Evolutionary conservation across 2,113 vertebrate species (phyloP).

Genomic region (Actenoides lindsayi): DNA sequence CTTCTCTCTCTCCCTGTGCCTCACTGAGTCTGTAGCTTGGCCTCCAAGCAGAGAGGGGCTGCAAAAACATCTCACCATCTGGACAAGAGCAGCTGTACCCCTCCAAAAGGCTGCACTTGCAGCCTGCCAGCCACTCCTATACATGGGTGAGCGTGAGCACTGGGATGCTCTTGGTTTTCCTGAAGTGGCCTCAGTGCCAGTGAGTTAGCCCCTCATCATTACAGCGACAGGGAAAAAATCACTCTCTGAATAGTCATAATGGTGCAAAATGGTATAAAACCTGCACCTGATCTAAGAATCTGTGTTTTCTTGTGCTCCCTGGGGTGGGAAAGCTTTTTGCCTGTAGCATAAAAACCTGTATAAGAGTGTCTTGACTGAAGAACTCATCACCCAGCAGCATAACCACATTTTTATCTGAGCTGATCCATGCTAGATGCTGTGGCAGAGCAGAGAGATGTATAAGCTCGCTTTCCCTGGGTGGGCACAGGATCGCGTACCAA

Average conservation of each 20-base stretch:
- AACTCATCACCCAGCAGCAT: background rate
- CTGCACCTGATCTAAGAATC: background rate
- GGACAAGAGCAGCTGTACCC: background rate
- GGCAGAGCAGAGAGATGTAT: background rate
- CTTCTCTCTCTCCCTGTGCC: background rate
- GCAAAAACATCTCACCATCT: background rate
- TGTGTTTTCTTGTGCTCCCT: background rate
- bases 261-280: background rate
- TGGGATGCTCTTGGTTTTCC: background rate
- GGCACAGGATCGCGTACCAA: background rate
- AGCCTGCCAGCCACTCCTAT: background rate
- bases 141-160: background rate
- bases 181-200: background rate
- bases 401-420: background rate
- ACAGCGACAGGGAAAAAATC: background rate
- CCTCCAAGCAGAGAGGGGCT: background rate
- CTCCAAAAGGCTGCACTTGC: background rate
- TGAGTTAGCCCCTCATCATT: background rate
- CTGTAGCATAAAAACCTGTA: background rate
- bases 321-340: background rate
- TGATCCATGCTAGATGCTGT: background rate
- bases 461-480: background rate
- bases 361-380: background rate
- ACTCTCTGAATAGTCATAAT: background rate
- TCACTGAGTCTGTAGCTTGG: fast-evolving